phyloP scores from a whole-genome alignment of 2,888 invertebrate genomes.

The Drosophila recens region DNA sequence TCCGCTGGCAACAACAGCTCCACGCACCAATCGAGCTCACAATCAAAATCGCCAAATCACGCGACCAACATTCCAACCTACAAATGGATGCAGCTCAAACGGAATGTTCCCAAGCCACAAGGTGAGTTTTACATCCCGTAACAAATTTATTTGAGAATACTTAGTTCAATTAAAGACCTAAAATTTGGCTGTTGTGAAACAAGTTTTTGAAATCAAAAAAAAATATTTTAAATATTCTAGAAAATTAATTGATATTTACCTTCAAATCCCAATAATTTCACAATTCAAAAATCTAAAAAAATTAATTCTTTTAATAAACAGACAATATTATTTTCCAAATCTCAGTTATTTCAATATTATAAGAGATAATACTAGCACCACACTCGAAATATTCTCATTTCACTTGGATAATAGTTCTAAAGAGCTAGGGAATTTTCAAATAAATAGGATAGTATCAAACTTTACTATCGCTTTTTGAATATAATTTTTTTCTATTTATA shows the following conservation, averaged over 20 bases:
- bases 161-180: not conserved
- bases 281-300: too few relatives aligned
- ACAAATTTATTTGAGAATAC: not conserved
- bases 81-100: slow-evolving; percentile 99
- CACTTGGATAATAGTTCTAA: not conserved
- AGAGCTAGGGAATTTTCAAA: not conserved
- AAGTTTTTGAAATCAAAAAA: not conserved
- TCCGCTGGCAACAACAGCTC: slow-evolving; percentile 66
- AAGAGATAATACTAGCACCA: not conserved
- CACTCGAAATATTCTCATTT: not conserved
- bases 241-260: not conserved
- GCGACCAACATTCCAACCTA: slow-evolving; percentile 91
- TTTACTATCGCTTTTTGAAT: not conserved
- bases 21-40: slow-evolving; percentile 64
- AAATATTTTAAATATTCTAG: not conserved
- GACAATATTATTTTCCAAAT: too few relatives aligned
- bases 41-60: slow-evolving; percentile 84
- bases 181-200: not conserved
- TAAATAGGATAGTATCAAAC: not conserved
- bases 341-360: not conserved
- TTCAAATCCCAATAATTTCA: not conserved
- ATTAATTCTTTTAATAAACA: too few relatives aligned
- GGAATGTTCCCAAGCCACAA: slow-evolving; percentile 97
- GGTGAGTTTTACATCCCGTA: slow-evolving; percentile 87
- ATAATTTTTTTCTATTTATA: not conserved